Evolutionary conservation across 1,140 invertebrate species (phyloP).

Genomic region (Aethina tumida): DNA sequence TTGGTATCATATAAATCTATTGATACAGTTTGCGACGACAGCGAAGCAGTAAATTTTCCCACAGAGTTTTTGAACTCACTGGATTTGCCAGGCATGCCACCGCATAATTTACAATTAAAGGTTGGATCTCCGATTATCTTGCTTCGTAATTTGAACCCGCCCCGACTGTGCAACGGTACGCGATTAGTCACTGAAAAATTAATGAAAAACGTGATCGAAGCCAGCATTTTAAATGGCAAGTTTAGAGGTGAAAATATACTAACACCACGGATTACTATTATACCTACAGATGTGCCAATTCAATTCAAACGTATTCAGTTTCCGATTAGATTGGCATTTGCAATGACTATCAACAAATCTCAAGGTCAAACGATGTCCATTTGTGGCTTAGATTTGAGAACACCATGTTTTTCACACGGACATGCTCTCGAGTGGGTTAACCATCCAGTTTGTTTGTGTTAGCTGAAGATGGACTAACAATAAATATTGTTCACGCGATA

Average conservation of each 20-base stretch:
- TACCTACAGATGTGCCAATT: slow-evolving; percentile 32
- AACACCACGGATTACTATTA: slow-evolving; percentile 37
- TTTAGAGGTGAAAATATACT: slow-evolving; percentile 38
- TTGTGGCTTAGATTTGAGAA: slow-evolving; percentile 29
- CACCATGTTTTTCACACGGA: slow-evolving; percentile 30
- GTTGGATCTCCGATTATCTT: too few relatives aligned
- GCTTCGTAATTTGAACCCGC: too few relatives aligned
- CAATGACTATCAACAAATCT: slow-evolving; percentile 44
- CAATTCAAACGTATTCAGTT: slow-evolving; percentile 39
- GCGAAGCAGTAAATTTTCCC: slow-evolving; percentile 31
- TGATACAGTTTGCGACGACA: slow-evolving; percentile 28
- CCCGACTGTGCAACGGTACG: too few relatives aligned
- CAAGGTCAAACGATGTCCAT: slow-evolving; percentile 38
- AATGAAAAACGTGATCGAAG: slow-evolving; percentile 36
- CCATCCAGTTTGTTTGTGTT: slow-evolving; percentile 15
- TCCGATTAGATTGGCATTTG: slow-evolving; percentile 39
- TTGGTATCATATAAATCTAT: slow-evolving; percentile 32
- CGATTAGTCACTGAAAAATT: too few relatives aligned
- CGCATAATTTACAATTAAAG: slow-evolving; percentile 31
- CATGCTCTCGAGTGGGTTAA: slow-evolving; percentile 32
- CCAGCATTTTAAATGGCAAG: slow-evolving; percentile 36
- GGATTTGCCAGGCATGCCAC: slow-evolving; percentile 16
- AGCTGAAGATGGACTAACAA: slow-evolving; percentile 9
- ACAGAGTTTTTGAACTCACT: slow-evolving; percentile 27
- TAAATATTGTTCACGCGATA: too few relatives aligned